phyloP scores from a whole-genome alignment of 1,140 invertebrate species.

The Drosophila tristis region DNA sequence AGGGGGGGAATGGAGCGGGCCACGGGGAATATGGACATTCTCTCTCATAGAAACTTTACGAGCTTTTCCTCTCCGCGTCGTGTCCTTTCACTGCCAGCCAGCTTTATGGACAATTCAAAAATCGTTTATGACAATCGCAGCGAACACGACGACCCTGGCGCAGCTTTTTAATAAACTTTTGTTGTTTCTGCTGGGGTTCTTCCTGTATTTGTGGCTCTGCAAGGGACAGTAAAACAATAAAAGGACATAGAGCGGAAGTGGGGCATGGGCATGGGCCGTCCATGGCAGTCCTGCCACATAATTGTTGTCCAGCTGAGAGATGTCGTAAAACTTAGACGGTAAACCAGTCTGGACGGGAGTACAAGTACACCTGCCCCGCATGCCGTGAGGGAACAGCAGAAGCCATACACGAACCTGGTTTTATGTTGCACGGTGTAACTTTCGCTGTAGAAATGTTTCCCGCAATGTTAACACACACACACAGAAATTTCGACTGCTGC shows the following conservation, averaged over 20 bases:
- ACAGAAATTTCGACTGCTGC: constrained; percentile 5
- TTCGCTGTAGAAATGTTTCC: constrained; percentile 51
- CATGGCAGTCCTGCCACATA: constrained; percentile 32
- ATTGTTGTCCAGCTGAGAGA: constrained; percentile 49
- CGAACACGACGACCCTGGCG: constrained; percentile 32
- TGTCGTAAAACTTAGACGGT: constrained; percentile 61
- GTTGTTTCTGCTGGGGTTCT: constrained; percentile 20
- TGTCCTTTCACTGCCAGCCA: constrained; percentile 35
- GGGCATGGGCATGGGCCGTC: no score
- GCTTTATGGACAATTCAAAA: constrained; percentile 82
- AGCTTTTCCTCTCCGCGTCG: constrained; percentile 8
- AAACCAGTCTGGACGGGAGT: constrained; percentile 56
- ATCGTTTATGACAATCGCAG: constrained; percentile 81
- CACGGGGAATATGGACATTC: constrained; percentile 23
- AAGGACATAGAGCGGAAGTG: constrained; percentile 12
- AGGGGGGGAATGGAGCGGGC: not conserved
- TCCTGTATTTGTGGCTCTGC: not conserved
- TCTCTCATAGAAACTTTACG: constrained; percentile 64
- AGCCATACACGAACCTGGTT: not conserved
- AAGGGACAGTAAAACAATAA: constrained; percentile 62
- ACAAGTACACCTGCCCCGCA: constrained; percentile 33
- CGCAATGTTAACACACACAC: constrained; percentile 18
- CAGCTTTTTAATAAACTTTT: constrained; percentile 68
- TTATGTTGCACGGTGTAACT: constrained; percentile 39
- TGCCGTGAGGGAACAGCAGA: constrained; percentile 11